Percentiles rank a stretch among this genome's conserved stretches.
phyloP scores from a whole-genome alignment of 2,797 vertebrate species.

The Falco peregrinus region DNA sequence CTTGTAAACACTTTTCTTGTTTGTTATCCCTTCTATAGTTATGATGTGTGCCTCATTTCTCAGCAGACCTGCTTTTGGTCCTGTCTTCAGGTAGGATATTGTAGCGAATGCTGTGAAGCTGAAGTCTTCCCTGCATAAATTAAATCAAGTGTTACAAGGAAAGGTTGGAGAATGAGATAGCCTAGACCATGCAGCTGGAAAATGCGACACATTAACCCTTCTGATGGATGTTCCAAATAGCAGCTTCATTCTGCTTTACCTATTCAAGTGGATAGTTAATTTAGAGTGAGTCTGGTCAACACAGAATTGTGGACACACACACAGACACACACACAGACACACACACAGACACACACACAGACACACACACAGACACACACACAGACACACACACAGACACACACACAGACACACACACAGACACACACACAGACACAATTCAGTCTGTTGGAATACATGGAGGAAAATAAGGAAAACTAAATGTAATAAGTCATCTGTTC shows the following conservation, averaged over 20 bases:
- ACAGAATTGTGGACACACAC: background rate
- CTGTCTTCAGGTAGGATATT: slow-evolving; percentile 92
- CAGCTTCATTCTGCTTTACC: background rate
- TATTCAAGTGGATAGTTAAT: background rate
- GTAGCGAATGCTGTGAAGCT: slow-evolving; percentile 96
- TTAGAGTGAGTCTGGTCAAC: background rate
- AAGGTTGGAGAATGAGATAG: background rate
- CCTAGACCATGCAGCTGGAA: background rate
- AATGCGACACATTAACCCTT: background rate
- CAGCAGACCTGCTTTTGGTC: slow-evolving; percentile 86
- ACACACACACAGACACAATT: too few species aligned
- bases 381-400: background rate
- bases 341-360: background rate
- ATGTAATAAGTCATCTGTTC: background rate
- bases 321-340: background rate
- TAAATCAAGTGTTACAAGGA: slow-evolving; percentile 3
- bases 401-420: background rate
- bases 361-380: too few species aligned
- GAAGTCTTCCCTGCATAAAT: slow-evolving; percentile 87
- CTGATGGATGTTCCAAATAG: background rate
- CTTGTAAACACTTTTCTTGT: slow-evolving; percentile 15
- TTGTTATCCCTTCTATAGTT: slow-evolving; percentile 78
- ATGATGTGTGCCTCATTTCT: slow-evolving; percentile 80
- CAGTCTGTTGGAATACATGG: background rate
- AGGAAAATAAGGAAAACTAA: background rate